A percentile compares a stretch with the other conserved stretches of the same genome.
phyloP scores from a whole-genome alignment of 2,113 vertebrate genomes.

The Myiozetetes cayanensis region DNA sequence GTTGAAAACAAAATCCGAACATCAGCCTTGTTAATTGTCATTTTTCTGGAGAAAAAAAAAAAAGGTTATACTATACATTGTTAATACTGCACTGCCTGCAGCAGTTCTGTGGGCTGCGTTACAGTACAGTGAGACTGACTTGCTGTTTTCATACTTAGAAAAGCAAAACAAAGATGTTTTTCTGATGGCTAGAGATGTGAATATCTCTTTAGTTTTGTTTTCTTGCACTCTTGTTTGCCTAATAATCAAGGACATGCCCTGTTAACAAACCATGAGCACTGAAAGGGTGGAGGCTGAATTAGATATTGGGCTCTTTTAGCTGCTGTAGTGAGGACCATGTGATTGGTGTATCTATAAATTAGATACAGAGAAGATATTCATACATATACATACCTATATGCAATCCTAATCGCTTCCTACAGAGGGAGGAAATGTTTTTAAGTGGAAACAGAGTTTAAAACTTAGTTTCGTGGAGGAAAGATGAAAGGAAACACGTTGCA shows the following conservation, averaged over 20 bases:
- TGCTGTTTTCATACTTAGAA: not conserved
- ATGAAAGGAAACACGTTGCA: not conserved
- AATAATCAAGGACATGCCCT: not conserved
- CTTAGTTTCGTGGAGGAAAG: not conserved
- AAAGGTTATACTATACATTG: not conserved
- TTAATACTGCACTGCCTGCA: not conserved
- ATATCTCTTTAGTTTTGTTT: not conserved
- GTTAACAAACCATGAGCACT: not conserved
- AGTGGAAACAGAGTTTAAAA: not conserved
- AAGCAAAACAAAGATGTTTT: not conserved
- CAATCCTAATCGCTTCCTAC: not conserved
- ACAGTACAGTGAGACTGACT: not conserved
- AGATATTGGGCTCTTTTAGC: not conserved
- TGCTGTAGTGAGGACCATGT: not conserved
- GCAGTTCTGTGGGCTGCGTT: not conserved
- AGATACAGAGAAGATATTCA: not conserved
- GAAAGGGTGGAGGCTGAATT: not conserved
- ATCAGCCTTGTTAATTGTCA: not conserved
- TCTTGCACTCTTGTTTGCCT: not conserved
- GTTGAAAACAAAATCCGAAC: not conserved
- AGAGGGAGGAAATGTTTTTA: not conserved
- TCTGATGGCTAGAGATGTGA: not conserved
- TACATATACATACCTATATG: not conserved
- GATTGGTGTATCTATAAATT: not conserved
- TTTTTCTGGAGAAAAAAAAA: not conserved